Base-by-base conservation (phyloP, 2,888 invertebrate genomes). In the Andrena trimmerana region DNA sequence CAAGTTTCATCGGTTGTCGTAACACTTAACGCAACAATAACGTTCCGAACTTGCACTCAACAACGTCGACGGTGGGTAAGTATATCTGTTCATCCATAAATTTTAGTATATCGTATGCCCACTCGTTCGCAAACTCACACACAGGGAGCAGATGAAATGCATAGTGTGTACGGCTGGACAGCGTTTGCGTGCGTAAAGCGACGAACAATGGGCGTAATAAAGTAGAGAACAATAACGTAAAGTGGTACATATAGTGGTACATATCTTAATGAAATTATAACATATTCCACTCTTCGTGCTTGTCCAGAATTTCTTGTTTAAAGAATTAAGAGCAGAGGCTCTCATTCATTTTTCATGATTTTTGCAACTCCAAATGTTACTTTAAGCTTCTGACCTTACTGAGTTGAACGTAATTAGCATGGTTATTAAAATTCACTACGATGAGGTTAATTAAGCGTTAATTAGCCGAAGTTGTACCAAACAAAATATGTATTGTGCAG, bases 191-290 rank as follows among this genome's bases (percentile, higher is more conserved):
- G 75, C 31, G 70, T 24, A 42, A 48, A 59, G 54, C 29, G 81
- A 63, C 52, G 71, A 70, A 70, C 78, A 72, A 78, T 82, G 81
- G 79, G 85, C 79, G 89, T 88, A 89, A 90, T 91, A 90, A 89
- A 90, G 72, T 70, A 50, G 76, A 20, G 74, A 67, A 84, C 7
- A 79, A 80, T 75, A 86, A 79, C 71, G 71, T 7, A 33, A 27
- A 42, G 20, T 60, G 62, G 77, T 72, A 59, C 65, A 85, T 74
- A 73, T 54, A 50, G 20, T 20, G 72, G 79, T 77, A 74, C 75
- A 77, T 78, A 60, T 74, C 77, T 68, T 80, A 76, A 76, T 69
- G 60, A 72, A 80, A 36, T 76, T 50, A 54, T 63, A 52, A 78
- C 10, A 57, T 57, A 57, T 42, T 42, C 13, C 42, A 42, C 42